Base-by-base conservation (phyloP, 2,113 vertebrate species). In the Podiceps cristatus region DNA sequence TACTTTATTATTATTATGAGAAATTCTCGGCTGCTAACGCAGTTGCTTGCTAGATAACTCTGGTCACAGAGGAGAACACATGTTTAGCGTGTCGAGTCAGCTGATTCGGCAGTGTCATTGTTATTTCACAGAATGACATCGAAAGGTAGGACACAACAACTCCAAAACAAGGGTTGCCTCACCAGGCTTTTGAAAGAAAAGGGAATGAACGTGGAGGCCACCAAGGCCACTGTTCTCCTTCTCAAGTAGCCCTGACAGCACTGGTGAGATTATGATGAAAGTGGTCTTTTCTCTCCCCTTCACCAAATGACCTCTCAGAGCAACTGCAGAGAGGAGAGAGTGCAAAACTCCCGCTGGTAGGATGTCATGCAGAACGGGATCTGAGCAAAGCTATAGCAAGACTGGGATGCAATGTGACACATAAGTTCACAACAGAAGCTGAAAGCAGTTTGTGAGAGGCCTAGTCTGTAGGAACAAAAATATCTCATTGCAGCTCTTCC, bases 11-110 rank as follows among this genome's bases (percentile, higher is more conserved):
- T 56, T 69, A 27, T 22, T n/a, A 33, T 35, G 47, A 60, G 35
- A 77, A 66, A 45, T 10, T 29, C 87, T 13, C 0, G 2, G 11
- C 37, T 60, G n/a, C 18, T 53, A 64, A 49, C 0, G 0, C 56
- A 55, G 44, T 24, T 79, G 37, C 50, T 84, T 52, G 25, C 58
- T 10, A n/a, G 33, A 7, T 87, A 68, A 23, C 53, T 67, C 20
- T 31, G 11, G 14, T 83, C 59, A 45, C 33, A 77, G 40, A 53
- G 24, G n/a, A 60, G 29, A 76, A 49, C 29, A 7, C 35, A 3
- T 11, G 27, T 40, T 92, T 28, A 68, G n/a, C n/a, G 2, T 2
- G 1, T 44, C 52, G 55, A 52, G 28, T 66, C 45, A 40, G 31
- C 24, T 81, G 55, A 24, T 64, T 60, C 1, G 4, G 22, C 64